Evolutionary conservation across 2,113 vertebrate genomes (phyloP).

Genomic region (Caranx ignobilis): DNA sequence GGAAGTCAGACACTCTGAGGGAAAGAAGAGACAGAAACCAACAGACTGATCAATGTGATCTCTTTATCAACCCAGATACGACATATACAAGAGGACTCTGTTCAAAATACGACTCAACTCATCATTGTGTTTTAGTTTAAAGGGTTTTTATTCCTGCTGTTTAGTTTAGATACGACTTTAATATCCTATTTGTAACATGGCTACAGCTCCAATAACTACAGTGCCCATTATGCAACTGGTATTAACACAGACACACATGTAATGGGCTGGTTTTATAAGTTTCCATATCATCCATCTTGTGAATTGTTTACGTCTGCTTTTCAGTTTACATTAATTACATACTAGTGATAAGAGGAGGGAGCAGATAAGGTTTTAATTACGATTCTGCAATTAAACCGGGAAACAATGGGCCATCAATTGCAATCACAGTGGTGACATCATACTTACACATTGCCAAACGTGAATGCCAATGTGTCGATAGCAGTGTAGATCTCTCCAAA

Average conservation of each 20-base stretch:
- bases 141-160: not conserved
- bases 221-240: not conserved
- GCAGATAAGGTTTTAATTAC: too few relatives aligned
- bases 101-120: not conserved
- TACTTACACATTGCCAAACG: constrained; percentile 98
- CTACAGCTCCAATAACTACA: not conserved
- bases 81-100: not conserved
- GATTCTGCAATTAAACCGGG: not conserved
- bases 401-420: not conserved
- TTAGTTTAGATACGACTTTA: not conserved
- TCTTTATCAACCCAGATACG: not conserved
- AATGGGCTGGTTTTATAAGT: too few relatives aligned
- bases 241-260: too few relatives aligned
- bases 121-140: not conserved
- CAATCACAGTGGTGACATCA: constrained; percentile 13
- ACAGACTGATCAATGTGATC: not conserved
- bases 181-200: not conserved
- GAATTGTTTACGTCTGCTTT: too few relatives aligned
- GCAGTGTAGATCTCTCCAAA: constrained; percentile 94
- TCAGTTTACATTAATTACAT: too few relatives aligned
- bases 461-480: constrained; percentile 96
- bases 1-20: constrained; percentile 96
- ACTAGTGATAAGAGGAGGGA: too few relatives aligned
- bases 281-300: too few relatives aligned
- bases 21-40: constrained; percentile 23